Percentiles rank a stretch among this genome's conserved stretches.
phyloP scores from a whole-genome alignment of 1,140 invertebrate genomes.

The Drosophila kikkawai region DNA sequence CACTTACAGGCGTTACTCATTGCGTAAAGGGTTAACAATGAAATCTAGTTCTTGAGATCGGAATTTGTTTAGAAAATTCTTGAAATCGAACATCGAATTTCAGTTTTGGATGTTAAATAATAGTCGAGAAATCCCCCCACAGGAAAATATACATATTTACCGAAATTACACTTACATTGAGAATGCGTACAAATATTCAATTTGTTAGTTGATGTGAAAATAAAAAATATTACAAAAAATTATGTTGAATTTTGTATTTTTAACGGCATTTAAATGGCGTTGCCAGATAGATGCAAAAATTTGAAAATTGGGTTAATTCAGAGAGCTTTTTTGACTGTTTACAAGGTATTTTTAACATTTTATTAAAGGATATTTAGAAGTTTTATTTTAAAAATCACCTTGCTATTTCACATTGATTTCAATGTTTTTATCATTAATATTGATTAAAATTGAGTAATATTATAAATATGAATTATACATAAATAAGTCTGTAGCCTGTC shows the following conservation, averaged over 20 bases:
- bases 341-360: too few relatives aligned
- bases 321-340: too few relatives aligned
- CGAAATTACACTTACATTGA: slow-evolving; percentile 22
- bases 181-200: slow-evolving; percentile 53
- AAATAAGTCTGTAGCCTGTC: too few relatives aligned
- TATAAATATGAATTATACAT: too few relatives aligned
- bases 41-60: slow-evolving; percentile 35
- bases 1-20: slow-evolving; percentile 12
- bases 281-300: slow-evolving; percentile 1
- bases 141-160: slow-evolving; percentile 24
- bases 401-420: too few relatives aligned
- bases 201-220: slow-evolving; percentile 67
- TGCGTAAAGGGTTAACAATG: slow-evolving; percentile 14
- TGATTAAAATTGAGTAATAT: too few relatives aligned
- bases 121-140: slow-evolving; percentile 14
- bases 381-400: too few relatives aligned
- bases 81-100: slow-evolving; percentile 29
- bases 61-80: slow-evolving; percentile 32
- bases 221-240: slow-evolving; percentile 32
- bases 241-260: slow-evolving; percentile 4
- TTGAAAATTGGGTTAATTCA: background rate
- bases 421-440: too few relatives aligned
- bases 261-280: background rate
- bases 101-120: slow-evolving; percentile 12
- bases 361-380: too few relatives aligned